These are phyloP conservation scores for Bombus pascuorum DNA, from an alignment of 1,140 invertebrate species.

Conservation along the genomic window DNA sequence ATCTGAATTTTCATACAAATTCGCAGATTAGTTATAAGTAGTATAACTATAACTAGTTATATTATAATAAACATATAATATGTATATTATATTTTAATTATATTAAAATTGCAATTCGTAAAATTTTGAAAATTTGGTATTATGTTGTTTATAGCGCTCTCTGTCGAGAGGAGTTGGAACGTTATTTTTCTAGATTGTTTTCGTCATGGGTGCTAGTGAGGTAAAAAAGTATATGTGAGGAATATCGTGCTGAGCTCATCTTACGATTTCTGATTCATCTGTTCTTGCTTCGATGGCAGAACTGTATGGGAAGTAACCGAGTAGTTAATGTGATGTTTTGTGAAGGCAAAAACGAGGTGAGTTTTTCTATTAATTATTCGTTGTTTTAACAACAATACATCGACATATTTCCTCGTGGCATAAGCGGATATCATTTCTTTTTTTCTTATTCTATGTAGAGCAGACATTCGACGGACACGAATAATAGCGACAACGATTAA, in stretches of 20 bases:
- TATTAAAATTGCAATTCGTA: neutral
- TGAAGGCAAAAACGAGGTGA: slow-evolving; percentile 79
- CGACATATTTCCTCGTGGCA: slow-evolving; percentile 31
- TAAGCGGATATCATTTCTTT: slow-evolving; percentile 26
- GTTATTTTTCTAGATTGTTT: slow-evolving; percentile 71
- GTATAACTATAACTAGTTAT: no score
- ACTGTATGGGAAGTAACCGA: slow-evolving; percentile 69
- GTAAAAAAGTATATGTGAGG: slow-evolving; percentile 63
- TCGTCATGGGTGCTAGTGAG: slow-evolving; percentile 54
- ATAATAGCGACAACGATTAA: slow-evolving; percentile 14
- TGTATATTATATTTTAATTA: no score
- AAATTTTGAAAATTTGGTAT: neutral
- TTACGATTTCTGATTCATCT: slow-evolving; percentile 64
- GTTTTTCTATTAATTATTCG: slow-evolving; percentile 48
- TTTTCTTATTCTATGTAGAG: slow-evolving; percentile 6
- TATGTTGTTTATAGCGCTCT: slow-evolving; percentile 21
- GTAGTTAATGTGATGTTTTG: slow-evolving; percentile 82
- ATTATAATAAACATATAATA: no score
- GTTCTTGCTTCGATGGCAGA: slow-evolving; percentile 66
- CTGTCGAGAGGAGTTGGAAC: slow-evolving; percentile 41
- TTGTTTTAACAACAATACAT: slow-evolving; percentile 16
- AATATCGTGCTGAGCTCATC: slow-evolving; percentile 70
- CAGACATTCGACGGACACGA: slow-evolving; percentile 9
- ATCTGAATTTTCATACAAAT: no score
- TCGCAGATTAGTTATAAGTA: no score